Base-by-base conservation (phyloP, 1,140 invertebrate genomes). In the Aporrectodea caliginosa region DNA sequence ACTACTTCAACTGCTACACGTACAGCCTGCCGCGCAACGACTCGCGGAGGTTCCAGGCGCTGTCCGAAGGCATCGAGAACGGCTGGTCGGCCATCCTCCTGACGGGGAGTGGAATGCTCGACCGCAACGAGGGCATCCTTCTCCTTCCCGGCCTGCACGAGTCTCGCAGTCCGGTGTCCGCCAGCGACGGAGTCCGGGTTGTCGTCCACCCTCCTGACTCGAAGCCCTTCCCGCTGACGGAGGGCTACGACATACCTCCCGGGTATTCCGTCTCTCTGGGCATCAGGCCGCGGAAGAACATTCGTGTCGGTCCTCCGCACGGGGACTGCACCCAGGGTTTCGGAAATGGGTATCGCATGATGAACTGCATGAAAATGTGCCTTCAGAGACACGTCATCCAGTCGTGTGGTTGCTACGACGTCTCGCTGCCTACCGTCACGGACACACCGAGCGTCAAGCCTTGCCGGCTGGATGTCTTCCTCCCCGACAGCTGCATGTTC, bases 151-250 rank as follows among this genome's bases (percentile, higher is more conserved):
- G 77, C 27, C 69, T 78, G 69, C 77, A 78, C 70, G 77, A 78
- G 69, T 78, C 69, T 2, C 27, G 58, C n/a, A 78, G 77, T 58
- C 69, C 77, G 1, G 77, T 78, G 29, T 74, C 77, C 2, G 77
- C 69, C 27, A 72, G 69, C 30, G 77, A 78, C 29, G 89, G 88
- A 16, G 84, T 85, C 2, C 80, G 87, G 69, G 84, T 90, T 6
- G 79, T 87, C 1, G 82, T 89, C 68, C 88, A 89, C 77, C 82
- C 82, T 14, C 81, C 85, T 16, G 82, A 84, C 16, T 80, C 82
- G 0, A 82, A 84, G 70, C 88, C 88, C 0, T 86, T 88, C 58
- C 87, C 88, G 0, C 87, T 88, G 77, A 85, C 87, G 29, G 83
- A 87, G 27, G 89, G 88, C 0, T 82, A 88, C 33, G n/a, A n/a